A percentile compares a stretch with the other conserved stretches of the same genome.
Conservation (phyloP, 1,140 invertebrate species). For the Atta cephalotes region DNA sequence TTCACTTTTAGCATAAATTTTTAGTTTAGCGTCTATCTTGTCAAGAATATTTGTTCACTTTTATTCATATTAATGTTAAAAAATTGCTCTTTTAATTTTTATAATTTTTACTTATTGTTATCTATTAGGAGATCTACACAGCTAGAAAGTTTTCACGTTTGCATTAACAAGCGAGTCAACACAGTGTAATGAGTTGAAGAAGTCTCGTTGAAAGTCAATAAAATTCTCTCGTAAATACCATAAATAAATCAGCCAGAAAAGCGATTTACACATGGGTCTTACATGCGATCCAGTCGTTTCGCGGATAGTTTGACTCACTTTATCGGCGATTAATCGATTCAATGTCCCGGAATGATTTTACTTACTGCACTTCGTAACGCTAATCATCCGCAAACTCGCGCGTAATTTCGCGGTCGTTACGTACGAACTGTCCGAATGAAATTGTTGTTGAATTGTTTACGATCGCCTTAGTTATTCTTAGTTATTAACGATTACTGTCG, state of each 20-base stretch:
- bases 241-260: slow-evolving; percentile 2
- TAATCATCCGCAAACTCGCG: slow-evolving; percentile 44
- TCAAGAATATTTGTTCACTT: neutral
- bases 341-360: slow-evolving; percentile 44
- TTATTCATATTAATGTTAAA: neutral
- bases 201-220: slow-evolving; percentile 9
- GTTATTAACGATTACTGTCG: slow-evolving; percentile 52
- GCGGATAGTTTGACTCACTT: slow-evolving; percentile 32
- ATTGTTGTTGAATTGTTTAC: slow-evolving; percentile 33
- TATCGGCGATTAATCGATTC: slow-evolving; percentile 49
- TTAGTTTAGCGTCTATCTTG: neutral
- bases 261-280: slow-evolving; percentile 13
- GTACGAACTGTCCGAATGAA: neutral
- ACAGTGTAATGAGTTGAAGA: neutral
- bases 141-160: slow-evolving; percentile 12
- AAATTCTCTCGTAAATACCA: slow-evolving; percentile 28
- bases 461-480: slow-evolving; percentile 42
- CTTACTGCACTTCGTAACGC: neutral
- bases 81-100: neutral
- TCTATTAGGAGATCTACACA: neutral
- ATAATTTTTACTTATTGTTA: neutral
- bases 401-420: slow-evolving; percentile 38
- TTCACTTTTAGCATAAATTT: neutral
- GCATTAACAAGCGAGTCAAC: neutral
- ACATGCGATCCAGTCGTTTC: neutral